These are phyloP conservation scores for Pteropus alecto DNA, from an alignment of 2,113 vertebrate genomes.

Conservation along the genomic window DNA sequence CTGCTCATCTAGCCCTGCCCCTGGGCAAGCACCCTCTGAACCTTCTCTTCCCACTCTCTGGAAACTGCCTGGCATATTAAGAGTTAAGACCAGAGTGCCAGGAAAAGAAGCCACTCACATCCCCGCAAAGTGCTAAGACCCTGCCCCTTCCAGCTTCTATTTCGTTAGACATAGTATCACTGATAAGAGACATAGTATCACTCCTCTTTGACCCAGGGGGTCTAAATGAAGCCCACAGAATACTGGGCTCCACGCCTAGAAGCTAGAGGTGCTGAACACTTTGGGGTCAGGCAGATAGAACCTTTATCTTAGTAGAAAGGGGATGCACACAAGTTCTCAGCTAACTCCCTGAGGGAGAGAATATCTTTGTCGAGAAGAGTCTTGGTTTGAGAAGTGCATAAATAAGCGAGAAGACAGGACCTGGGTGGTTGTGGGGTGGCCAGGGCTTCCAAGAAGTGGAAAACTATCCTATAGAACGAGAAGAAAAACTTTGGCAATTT, in stretches of 20 bases:
- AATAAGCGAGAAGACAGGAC: neutral
- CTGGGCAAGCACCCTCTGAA: neutral
- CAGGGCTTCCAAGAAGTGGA: neutral
- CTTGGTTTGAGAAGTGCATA: neutral
- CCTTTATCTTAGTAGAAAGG: neutral
- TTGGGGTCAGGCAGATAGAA: neutral
- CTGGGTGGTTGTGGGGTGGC: neutral
- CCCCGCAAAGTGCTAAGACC: neutral
- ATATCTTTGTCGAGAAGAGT: neutral
- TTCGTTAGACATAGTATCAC: neutral
- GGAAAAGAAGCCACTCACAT: neutral
- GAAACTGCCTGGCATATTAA: neutral
- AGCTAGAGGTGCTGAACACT: neutral
- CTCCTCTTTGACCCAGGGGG: no score
- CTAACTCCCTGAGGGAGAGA: neutral
- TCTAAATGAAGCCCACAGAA: neutral
- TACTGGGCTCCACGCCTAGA: neutral
- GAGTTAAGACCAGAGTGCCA: neutral
- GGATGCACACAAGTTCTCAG: neutral
- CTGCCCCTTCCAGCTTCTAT: neutral
- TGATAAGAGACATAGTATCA: neutral
- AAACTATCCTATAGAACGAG: neutral
- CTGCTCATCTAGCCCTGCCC: neutral
- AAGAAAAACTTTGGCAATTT: neutral
- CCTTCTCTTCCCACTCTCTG: neutral